Percentiles rank a stretch among this genome's conserved stretches.
Conservation (phyloP, 2,888 invertebrate genomes). For the Choristoneura rosaceana region DNA sequence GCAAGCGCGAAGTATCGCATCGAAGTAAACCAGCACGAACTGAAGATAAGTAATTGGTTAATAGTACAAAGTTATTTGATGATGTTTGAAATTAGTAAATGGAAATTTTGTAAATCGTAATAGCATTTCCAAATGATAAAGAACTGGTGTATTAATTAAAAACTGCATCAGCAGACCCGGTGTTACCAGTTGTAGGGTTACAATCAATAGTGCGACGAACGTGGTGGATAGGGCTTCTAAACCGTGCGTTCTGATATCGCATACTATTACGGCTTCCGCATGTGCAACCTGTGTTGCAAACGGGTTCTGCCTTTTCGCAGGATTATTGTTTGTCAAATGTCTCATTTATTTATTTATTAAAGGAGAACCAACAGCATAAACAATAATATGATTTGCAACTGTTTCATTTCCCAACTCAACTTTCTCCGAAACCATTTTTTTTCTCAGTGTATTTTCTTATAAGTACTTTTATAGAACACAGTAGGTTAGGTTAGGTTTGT, state of each 20-base stretch:
- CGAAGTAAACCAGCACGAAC: neutral
- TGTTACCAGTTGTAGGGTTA: constrained; percentile 7
- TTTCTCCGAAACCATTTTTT: no score
- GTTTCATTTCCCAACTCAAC: no score
- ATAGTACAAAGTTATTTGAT: neutral
- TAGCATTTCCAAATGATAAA: neutral
- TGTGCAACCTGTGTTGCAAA: constrained; percentile 47
- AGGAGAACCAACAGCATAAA: no score
- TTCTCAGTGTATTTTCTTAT: no score
- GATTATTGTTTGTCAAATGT: no score
- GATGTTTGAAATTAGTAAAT: neutral
- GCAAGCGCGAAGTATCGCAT: neutral
- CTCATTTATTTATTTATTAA: no score
- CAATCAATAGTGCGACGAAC: constrained; percentile 59
- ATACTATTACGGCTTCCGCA: constrained; percentile 56
- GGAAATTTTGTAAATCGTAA: neutral
- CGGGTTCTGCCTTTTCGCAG: neutral
- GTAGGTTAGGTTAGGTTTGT: no score
- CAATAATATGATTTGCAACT: no score
- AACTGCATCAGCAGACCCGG: constrained; percentile 1
- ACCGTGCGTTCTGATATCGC: constrained; percentile 59
- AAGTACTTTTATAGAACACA: no score
- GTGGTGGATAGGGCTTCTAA: constrained; percentile 58
- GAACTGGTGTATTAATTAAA: neutral
- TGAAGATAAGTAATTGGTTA: neutral